Evolutionary conservation across 2,113 vertebrate genomes (phyloP), one percentile per base, ranked within the genome.

Genomic region (Electrona antarctica): DNA sequence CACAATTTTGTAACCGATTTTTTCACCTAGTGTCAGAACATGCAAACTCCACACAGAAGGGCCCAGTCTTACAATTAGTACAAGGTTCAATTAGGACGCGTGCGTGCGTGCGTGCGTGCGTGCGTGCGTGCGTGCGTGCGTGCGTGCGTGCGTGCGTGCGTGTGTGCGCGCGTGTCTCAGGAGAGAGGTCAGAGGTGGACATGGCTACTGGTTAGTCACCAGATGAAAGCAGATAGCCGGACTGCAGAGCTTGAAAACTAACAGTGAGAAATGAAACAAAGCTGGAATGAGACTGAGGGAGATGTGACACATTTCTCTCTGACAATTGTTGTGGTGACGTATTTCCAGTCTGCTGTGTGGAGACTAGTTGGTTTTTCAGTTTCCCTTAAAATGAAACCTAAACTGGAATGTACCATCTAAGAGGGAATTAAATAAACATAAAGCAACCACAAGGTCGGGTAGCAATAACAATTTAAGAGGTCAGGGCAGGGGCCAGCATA

Each of bases 311-410:
- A 79, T 85, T 78, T 71, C 78, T 21, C 21, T 67, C 69, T 82
- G 78, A 87, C 82, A 79, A 85, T 77, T 85, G 75, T 76, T 79
- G 46, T 62, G 72, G 56, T 89, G 87, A 87, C 83, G n/a, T n/a
- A 87, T 91, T 88, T 90, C 21, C 73, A 73, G 67, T 82, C 64
- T 57, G 76, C 21, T 21, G 21, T 21, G 21, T 21, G 21, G 21
- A 21, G 21, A 21, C 21, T 21, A 21, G 21, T 21, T 21, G 21
- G 21, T 21, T 21, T 21, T 21, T 21, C 21, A 21, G 21, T 21
- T 21, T 21, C 21, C 21, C 21, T 21, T 21, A 21, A 21, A 21
- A 21, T 21, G 21, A 21, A 21, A 21, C 21, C 21, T 21, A 21
- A 21, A 21, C 21, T 21, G 21, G 21, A 21, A 21, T 21, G 21